Conservation (phyloP, 2,797 vertebrate species). For the Amniataba percoides region DNA sequence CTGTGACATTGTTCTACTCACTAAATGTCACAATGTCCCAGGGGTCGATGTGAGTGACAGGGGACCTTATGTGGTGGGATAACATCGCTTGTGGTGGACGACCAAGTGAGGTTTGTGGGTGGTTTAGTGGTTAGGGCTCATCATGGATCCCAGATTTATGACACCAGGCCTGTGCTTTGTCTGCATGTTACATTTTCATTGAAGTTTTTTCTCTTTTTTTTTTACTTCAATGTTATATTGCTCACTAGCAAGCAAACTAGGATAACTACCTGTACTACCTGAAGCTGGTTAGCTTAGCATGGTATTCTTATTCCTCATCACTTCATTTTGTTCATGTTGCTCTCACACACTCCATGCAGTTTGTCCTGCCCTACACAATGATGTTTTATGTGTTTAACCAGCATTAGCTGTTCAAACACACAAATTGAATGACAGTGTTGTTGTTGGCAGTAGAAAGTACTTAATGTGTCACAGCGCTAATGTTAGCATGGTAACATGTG, state of each 20-base stretch:
- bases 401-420: too few species aligned
- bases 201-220: too few species aligned
- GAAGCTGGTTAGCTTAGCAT: too few species aligned
- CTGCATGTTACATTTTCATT: background rate
- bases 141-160: slow-evolving; percentile 1
- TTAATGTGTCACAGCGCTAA: too few species aligned
- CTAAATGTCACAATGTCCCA: slow-evolving; percentile 85
- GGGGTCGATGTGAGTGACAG: slow-evolving; percentile 74
- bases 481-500: too few species aligned
- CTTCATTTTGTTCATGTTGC: too few species aligned
- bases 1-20: slow-evolving; percentile 74
- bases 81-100: slow-evolving; percentile 59
- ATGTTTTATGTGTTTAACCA: too few species aligned
- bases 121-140: slow-evolving; percentile 7
- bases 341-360: too few species aligned
- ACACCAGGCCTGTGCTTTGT: background rate
- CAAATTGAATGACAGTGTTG: too few species aligned
- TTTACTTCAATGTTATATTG: background rate
- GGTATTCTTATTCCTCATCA: too few species aligned
- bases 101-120: slow-evolving; percentile 27
- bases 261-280: background rate
- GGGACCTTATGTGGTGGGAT: slow-evolving; percentile 74
- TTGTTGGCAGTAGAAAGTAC: too few species aligned
- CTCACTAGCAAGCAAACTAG: background rate
- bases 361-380: too few species aligned